Percentiles rank a stretch among this genome's conserved stretches.
Conservation (phyloP, 2,888 invertebrate genomes). For the Luperina nickerlii region DNA sequence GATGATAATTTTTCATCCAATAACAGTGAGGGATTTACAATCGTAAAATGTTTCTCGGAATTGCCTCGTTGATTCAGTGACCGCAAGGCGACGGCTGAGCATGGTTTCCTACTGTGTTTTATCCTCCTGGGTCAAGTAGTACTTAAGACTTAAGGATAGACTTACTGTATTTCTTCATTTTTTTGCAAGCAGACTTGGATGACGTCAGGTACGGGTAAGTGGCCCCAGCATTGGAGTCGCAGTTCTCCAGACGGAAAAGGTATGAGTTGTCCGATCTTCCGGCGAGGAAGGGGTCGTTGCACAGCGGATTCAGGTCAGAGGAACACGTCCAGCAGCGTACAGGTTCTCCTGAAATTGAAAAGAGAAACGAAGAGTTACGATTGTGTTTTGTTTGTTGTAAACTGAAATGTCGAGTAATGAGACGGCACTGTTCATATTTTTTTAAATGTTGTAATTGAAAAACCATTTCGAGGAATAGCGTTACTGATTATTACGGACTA, state of each 20-base stretch:
- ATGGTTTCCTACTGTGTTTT: background rate
- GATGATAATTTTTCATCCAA: background rate
- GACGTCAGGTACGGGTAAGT: slow-evolving; percentile 86
- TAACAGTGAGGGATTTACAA: background rate
- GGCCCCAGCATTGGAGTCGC: slow-evolving; percentile 86
- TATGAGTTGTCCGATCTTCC: slow-evolving; percentile 86
- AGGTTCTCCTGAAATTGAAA: slow-evolving; percentile 90
- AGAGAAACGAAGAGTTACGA: slow-evolving; percentile 14
- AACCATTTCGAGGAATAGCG: too few species aligned
- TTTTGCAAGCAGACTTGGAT: slow-evolving; percentile 93
- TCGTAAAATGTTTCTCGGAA: background rate
- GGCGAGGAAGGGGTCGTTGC: slow-evolving; percentile 94
- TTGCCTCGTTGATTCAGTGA: background rate
- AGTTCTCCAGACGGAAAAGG: slow-evolving; percentile 86
- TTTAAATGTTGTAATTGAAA: too few species aligned
- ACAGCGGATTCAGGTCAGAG: slow-evolving; percentile 92
- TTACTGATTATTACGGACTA: too few species aligned
- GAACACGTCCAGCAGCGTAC: slow-evolving; percentile 94
- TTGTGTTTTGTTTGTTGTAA: slow-evolving; percentile 12
- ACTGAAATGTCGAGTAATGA: background rate
- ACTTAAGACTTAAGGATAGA: background rate
- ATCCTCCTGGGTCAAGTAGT: background rate
- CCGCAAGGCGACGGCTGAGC: too few species aligned
- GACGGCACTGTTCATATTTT: too few species aligned
- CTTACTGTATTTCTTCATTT: slow-evolving; percentile 94